Evolutionary conservation across 2,797 vertebrate species (phyloP), one percentile per base, ranked within the genome.

Genomic region (Pangasius sanitwongsei): DNA sequence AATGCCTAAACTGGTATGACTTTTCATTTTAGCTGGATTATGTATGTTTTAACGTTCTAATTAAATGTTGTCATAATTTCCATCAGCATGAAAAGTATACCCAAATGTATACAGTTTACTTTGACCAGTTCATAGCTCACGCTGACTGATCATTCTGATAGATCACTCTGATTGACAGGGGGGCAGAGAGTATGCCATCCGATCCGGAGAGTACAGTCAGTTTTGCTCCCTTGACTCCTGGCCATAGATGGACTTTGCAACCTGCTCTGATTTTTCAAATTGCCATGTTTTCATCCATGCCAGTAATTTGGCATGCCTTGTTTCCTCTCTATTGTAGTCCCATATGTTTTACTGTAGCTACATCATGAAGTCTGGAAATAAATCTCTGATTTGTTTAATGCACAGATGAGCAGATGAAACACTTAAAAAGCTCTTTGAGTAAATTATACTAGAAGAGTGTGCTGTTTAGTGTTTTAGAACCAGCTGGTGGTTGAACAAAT

Each of bases 401-500:
- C 2, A 53, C 48, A 78, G 28, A 53, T n/a, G 28, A 53, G 28
- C 31, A 50, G 44, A 15, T n/a, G 74, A 50, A 50, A 34, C 77
- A 34, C n/a, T 23, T 25, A 1, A 81, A 80, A 11, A 4, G 16
- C 34, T 41, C 18, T 82, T 41, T 61, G 6, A 6, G 48, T 61
- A 83, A 83, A 44, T 41, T 61, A 25, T 61, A 23, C 37, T 41
- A 2, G 31, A 44, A 44, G 12, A 61, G 81, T 83, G 23, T 63
- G 37, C 12, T 83, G 34, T 83, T 63, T 16, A 44, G 13, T 67
- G 83, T 69, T 53, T 23, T 67, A 31, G 16, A 67, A 55, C 31
- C 86, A 81, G 74, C 72, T 67, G 75, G 61, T 55, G 61, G 61
- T 81, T 67, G 74, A 87, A 69, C 48, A 41, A 81, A 67, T 67